phyloP scores from a whole-genome alignment of 1,140 invertebrate species.

The Scaptomyza hsui region DNA sequence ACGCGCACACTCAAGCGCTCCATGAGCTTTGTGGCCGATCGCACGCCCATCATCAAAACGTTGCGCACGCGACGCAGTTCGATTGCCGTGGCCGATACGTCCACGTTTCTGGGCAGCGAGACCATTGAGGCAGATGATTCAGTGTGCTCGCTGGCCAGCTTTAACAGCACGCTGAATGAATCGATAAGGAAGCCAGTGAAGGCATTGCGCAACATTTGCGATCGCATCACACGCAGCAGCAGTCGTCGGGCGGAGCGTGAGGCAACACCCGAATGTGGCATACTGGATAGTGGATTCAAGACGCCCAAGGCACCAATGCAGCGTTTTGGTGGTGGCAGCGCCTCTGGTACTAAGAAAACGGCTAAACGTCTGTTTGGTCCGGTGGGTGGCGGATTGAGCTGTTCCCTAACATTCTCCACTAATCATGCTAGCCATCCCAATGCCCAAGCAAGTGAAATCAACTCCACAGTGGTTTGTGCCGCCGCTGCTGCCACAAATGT shows the following conservation, averaged over 20 bases:
- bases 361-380: conserved; percentile 65
- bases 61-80: conserved; percentile 76
- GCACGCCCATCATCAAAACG: conserved; percentile 75
- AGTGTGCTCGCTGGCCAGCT: conserved; percentile 72
- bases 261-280: conserved; percentile 48
- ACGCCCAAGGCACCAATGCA: conserved; percentile 73
- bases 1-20: conserved; percentile 72
- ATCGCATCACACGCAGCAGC: conserved; percentile 72
- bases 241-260: conserved; percentile 53
- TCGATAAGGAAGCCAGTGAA: conserved; percentile 78
- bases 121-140: conserved; percentile 58
- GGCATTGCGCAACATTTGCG: conserved; percentile 68
- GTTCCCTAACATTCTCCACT: conserved; percentile 23
- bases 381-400: conserved; percentile 12
- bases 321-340: conserved; percentile 40
- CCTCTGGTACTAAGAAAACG: conserved; percentile 50
- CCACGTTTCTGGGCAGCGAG: conserved; percentile 56
- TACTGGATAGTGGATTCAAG: conserved; percentile 68
- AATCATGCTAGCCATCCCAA: conserved; percentile 26
- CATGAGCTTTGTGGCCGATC: conserved; percentile 79
- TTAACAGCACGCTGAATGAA: conserved; percentile 71
- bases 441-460: conserved; percentile 25
- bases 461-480: conserved; percentile 42
- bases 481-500: conserved; percentile 39
- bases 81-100: conserved; percentile 59